Percentiles rank a stretch among this genome's conserved stretches.
Conservation (phyloP, 64 coral and sea anemone genomes). For the Actinia equina region DNA sequence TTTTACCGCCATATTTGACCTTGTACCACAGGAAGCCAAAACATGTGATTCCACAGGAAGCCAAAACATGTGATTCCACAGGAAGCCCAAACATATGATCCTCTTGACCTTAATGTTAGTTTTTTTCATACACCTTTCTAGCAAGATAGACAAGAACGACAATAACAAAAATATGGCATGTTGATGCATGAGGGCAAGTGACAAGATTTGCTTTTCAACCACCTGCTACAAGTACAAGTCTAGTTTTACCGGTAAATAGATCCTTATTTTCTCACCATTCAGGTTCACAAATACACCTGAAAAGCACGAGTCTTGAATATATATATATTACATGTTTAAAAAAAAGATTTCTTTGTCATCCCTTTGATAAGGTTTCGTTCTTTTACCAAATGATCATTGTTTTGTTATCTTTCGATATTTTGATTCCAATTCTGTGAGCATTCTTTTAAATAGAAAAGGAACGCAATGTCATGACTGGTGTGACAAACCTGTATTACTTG, state of each 20-base stretch:
- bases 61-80: neutral
- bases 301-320: neutral
- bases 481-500: neutral
- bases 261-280: neutral
- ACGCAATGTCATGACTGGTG: neutral
- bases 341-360: neutral
- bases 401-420: slow-evolving; percentile 3
- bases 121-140: neutral
- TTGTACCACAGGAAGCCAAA: neutral
- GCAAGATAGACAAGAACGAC: neutral
- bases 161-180: neutral
- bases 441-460: neutral
- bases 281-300: neutral
- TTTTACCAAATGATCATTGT: neutral
- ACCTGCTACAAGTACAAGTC: neutral
- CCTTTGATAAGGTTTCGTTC: neutral
- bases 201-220: neutral
- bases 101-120: neutral
- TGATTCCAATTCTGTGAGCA: slow-evolving; percentile 3
- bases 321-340: too few species aligned
- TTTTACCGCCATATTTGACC: neutral
- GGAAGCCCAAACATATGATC: neutral
- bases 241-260: neutral
- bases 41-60: neutral
- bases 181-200: neutral